phyloP scores from a whole-genome alignment of 2,888 invertebrate genomes.

The Acanthopleura granulata region DNA sequence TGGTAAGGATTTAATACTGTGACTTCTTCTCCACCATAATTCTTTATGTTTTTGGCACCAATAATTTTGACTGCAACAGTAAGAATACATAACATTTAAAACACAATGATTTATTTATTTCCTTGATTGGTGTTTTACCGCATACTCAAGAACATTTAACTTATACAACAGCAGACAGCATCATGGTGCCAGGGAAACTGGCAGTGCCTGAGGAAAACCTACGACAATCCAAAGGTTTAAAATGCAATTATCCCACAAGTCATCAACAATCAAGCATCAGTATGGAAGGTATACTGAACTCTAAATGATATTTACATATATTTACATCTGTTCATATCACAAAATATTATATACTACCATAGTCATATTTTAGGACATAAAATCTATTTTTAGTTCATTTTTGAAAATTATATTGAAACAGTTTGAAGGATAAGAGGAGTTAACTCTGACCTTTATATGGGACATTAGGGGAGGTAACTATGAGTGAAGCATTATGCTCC shows the following conservation, averaged over 20 bases:
- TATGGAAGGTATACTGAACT: too few relatives aligned
- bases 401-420: background rate
- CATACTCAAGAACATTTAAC: too few relatives aligned
- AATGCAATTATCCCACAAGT: too few relatives aligned
- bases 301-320: background rate
- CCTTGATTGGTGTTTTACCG: too few relatives aligned
- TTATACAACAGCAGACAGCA: too few relatives aligned
- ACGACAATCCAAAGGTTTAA: too few relatives aligned
- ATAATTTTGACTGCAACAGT: conserved; percentile 76
- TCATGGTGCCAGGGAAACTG: too few relatives aligned
- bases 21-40: conserved; percentile 69
- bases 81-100: background rate
- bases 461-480: conserved; percentile 73
- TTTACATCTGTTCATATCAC: background rate
- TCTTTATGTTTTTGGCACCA: conserved; percentile 76
- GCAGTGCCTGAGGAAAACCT: too few relatives aligned
- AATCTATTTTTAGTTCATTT: background rate
- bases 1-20: conserved; percentile 67
- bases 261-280: too few relatives aligned
- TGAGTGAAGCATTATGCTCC: conserved; percentile 72
- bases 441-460: conserved; percentile 70
- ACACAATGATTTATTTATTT: too few relatives aligned
- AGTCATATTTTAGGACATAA: background rate
- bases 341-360: too few relatives aligned
- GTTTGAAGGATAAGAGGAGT: background rate